Percentiles rank a stretch among this genome's conserved stretches.
Conservation (phyloP, 2,888 invertebrate genomes). For the Punctoribates punctum region DNA sequence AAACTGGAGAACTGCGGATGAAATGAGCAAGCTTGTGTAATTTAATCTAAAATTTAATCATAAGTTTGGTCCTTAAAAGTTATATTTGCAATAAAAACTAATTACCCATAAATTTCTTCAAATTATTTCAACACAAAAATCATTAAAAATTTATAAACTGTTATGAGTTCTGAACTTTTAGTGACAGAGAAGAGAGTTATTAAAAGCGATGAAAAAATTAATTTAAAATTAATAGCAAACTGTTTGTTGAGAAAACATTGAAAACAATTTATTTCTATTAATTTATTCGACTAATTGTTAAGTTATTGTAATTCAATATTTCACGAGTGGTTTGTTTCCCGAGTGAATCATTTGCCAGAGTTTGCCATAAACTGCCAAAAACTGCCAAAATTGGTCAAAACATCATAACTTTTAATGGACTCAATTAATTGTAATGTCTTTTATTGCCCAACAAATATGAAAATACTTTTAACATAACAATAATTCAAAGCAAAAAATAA, state of each 20-base stretch:
- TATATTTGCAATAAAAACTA: no score
- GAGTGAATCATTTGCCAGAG: background rate
- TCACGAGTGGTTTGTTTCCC: background rate
- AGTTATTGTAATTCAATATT: conserved; percentile 21
- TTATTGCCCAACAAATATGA: background rate
- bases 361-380: background rate
- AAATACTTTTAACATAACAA: conserved; percentile 1
- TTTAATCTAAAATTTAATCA: no score
- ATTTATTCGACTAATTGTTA: conserved; percentile 12
- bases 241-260: background rate
- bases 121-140: background rate
- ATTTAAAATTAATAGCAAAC: background rate
- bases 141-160: background rate
- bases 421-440: background rate
- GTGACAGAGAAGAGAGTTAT: background rate
- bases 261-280: conserved; percentile 1
- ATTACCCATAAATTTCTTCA: background rate
- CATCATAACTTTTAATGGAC: background rate
- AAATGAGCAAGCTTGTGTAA: no score
- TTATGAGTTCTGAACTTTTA: background rate
- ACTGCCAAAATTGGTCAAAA: conserved; percentile 25
- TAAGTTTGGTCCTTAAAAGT: no score
- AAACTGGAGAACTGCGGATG: no score
- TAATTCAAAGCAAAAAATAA: background rate
- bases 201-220: background rate